Conservation (phyloP, 2,113 vertebrate species). For the Chloebia gouldiae region DNA sequence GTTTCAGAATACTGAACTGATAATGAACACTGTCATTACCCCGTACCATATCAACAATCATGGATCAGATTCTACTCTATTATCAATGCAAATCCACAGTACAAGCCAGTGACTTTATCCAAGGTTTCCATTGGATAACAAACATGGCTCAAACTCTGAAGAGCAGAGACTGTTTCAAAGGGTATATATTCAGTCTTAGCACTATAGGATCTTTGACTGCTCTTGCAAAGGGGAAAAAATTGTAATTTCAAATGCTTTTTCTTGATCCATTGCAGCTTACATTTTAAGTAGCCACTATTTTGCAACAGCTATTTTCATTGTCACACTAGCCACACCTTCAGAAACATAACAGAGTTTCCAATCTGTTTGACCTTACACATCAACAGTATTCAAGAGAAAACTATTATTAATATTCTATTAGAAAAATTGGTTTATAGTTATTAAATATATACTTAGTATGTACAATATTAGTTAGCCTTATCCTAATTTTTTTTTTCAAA, state of each 20-base stretch:
- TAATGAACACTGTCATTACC: not conserved
- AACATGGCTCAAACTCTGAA: not conserved
- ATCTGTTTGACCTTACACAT: not conserved
- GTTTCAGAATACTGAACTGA: not conserved
- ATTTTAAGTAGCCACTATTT: not conserved
- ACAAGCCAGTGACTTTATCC: not conserved
- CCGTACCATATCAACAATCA: not conserved
- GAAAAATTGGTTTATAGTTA: not conserved
- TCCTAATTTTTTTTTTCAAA: not conserved
- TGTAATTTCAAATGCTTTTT: not conserved
- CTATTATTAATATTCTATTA: not conserved
- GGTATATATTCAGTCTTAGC: not conserved
- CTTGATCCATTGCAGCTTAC: not conserved
- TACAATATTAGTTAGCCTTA: not conserved
- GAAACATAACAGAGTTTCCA: not conserved
- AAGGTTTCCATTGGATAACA: not conserved
- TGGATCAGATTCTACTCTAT: not conserved
- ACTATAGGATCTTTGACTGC: not conserved
- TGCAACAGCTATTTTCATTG: rapidly evolving
- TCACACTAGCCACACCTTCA: not conserved
- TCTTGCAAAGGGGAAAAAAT: not conserved
- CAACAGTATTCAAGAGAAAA: not conserved
- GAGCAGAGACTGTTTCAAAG: not conserved
- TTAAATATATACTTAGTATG: not conserved
- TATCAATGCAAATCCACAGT: not conserved